phyloP scores from a whole-genome alignment of 1,140 invertebrate genomes.

The Drosophila lini region DNA sequence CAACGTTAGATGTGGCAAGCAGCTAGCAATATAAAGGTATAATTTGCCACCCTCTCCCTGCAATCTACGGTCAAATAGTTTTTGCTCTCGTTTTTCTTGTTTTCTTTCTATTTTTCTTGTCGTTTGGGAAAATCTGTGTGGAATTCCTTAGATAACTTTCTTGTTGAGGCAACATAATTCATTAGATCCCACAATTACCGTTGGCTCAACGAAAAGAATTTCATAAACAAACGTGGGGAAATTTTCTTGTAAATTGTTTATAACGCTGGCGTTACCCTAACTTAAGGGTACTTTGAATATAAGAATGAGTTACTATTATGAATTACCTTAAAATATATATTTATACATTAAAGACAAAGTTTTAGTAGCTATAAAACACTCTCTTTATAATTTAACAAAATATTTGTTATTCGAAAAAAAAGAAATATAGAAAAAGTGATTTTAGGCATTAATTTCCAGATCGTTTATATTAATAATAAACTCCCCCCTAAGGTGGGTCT shows the following conservation, averaged over 20 bases:
- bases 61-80: conserved; percentile 58
- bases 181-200: conserved; percentile 60
- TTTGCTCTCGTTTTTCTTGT: conserved; percentile 31
- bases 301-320: neutral
- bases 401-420: neutral
- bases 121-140: conserved; percentile 56
- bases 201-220: conserved; percentile 22
- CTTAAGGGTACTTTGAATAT: neutral
- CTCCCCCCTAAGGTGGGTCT: neutral
- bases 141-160: conserved; percentile 55
- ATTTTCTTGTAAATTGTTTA: neutral
- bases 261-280: neutral
- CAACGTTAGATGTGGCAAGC: conserved; percentile 66
- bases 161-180: conserved; percentile 28
- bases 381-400: neutral
- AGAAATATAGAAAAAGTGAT: neutral
- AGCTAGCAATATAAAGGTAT: conserved; percentile 43
- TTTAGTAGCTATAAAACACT: neutral
- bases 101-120: conserved; percentile 5
- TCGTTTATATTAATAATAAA: neutral
- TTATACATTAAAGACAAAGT: neutral
- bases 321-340: neutral
- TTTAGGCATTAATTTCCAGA: neutral
- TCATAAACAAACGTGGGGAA: conserved; percentile 39
- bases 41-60: conserved; percentile 31